Conservation (phyloP, 2,113 vertebrate genomes). For the Sylvietta virens region DNA sequence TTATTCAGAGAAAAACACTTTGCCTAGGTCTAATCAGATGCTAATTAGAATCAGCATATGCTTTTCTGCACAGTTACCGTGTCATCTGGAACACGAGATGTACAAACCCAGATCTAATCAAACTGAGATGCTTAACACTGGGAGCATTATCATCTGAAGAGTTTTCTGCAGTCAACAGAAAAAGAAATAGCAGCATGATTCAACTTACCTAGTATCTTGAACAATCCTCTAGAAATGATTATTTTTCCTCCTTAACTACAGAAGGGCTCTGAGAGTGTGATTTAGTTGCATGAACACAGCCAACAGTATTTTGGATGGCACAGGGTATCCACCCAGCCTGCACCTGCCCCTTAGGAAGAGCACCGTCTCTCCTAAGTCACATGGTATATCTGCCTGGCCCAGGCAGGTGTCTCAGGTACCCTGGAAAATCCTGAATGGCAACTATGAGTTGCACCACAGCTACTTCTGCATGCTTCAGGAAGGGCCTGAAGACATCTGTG, state of each 20-base stretch:
- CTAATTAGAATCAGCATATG: conserved; percentile 59
- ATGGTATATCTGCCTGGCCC: not conserved
- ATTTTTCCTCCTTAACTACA: not conserved
- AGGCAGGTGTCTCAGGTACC: not conserved
- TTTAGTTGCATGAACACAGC: not conserved
- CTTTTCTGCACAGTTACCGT: not conserved
- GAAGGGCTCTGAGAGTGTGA: not conserved
- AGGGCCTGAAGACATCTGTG: not conserved
- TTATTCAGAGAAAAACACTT: conserved; percentile 51
- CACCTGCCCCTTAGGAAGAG: not conserved
- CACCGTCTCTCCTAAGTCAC: not conserved
- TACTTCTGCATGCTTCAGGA: not conserved
- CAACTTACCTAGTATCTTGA: not conserved
- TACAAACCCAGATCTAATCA: conserved; percentile 46
- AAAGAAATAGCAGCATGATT: conserved; percentile 29
- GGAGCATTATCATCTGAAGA: conserved; percentile 50
- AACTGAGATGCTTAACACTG: not conserved
- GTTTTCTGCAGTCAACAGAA: conserved; percentile 7
- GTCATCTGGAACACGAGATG: conserved; percentile 23
- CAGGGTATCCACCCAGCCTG: not conserved
- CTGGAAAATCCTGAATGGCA: not conserved
- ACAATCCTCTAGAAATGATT: not conserved
- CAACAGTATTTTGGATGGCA: not conserved
- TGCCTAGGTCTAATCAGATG: conserved; percentile 50
- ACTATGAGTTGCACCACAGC: not conserved